phyloP scores from a whole-genome alignment of 1,140 invertebrate species.

The Drosophila willistoni region DNA sequence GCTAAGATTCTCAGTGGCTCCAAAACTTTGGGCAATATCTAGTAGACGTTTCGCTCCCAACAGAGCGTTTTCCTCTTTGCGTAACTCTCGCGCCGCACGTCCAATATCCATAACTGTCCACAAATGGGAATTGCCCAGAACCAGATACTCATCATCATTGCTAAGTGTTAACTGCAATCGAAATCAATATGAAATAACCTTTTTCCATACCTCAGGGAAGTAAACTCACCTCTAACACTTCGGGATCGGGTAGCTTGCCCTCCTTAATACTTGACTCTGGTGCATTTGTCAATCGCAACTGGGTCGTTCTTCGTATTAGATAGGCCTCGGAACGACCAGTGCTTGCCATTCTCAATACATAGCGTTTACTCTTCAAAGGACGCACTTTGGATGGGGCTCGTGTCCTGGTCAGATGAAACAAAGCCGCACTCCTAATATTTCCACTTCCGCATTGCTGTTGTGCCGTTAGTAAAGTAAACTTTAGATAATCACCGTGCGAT shows the following conservation, averaged over 20 bases:
- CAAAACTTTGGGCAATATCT: constrained; percentile 92
- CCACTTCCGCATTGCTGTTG: constrained; percentile 89
- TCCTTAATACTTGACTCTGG: constrained; percentile 12
- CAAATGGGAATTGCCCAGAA: constrained; percentile 90
- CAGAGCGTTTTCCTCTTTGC: constrained; percentile 89
- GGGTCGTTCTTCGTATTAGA: constrained; percentile 84
- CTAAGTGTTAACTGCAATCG: constrained; percentile 85
- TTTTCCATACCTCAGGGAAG: no score
- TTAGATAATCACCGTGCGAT: constrained; percentile 89
- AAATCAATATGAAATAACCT: neutral
- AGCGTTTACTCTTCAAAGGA: constrained; percentile 84
- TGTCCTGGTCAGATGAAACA: constrained; percentile 89
- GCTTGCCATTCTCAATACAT: constrained; percentile 87
- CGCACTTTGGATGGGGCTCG: constrained; percentile 83
- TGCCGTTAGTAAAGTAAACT: constrained; percentile 90
- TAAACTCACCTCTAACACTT: constrained; percentile 86
- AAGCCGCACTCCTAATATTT: constrained; percentile 88
- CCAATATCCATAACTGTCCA: constrained; percentile 91
- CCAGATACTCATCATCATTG: constrained; percentile 92
- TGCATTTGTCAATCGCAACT: constrained; percentile 51
- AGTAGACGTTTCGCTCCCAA: constrained; percentile 91
- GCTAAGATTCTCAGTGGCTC: constrained; percentile 91
- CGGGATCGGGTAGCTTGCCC: constrained; percentile 86
- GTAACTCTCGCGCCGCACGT: constrained; percentile 89
- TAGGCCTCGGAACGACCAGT: constrained; percentile 89